These are phyloP conservation scores for Camelus bactrianus DNA, from an alignment of 2,113 vertebrate species.

Conservation along the genomic window DNA sequence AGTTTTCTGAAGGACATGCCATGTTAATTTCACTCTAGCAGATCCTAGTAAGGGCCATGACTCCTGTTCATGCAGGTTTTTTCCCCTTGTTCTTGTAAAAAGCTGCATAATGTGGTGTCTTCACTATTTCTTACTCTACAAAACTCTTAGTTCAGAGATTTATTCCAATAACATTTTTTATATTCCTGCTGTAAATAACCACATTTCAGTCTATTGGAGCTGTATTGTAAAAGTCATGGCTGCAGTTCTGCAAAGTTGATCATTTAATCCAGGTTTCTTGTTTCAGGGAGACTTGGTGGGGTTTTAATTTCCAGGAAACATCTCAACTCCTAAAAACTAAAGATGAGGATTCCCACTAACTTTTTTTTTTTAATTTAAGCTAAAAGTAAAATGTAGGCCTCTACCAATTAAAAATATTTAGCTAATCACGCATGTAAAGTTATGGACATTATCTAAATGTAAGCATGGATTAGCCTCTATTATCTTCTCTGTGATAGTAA, in stretches of 20 bases:
- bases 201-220: neutral
- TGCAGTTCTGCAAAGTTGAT: neutral
- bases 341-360: neutral
- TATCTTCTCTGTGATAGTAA: neutral
- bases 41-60: neutral
- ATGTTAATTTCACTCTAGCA: neutral
- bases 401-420: neutral
- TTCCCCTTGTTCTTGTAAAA: neutral
- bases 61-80: neutral
- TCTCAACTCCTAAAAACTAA: neutral
- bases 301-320: neutral
- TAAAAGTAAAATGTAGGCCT: neutral
- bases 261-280: neutral
- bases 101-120: neutral
- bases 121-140: neutral
- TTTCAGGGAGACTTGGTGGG: neutral
- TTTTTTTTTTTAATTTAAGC: neutral
- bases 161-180: neutral
- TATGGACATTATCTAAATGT: neutral
- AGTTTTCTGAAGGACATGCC: neutral
- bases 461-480: neutral
- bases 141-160: neutral
- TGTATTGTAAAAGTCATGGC: neutral
- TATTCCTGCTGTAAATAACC: neutral
- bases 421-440: neutral